Evolutionary conservation across 2,888 invertebrate species (phyloP).

Genomic region (Orthosia gothica): DNA sequence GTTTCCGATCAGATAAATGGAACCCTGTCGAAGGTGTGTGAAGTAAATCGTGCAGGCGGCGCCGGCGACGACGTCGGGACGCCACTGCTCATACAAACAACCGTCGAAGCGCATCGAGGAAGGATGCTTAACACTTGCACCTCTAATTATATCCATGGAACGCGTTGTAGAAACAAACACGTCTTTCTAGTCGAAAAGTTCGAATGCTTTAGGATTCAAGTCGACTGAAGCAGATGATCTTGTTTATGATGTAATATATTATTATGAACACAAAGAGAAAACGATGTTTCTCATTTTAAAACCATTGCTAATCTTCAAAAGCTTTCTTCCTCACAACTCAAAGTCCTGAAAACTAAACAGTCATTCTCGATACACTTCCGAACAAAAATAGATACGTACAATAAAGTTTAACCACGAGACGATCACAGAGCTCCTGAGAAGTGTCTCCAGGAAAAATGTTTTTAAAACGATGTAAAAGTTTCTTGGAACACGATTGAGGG

Average conservation of each 20-base stretch:
- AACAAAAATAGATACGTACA: constrained; percentile 73
- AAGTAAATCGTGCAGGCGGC: constrained; percentile 88
- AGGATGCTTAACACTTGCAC: constrained; percentile 90
- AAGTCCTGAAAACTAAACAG: constrained; percentile 50
- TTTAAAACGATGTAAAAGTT: constrained; percentile 86
- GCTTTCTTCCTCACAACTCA: constrained; percentile 10
- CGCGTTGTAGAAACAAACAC: constrained; percentile 85
- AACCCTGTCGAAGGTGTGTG: constrained; percentile 72
- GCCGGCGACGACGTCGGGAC: constrained; percentile 88
- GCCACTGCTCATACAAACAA: constrained; percentile 86
- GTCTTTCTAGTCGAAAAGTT: constrained; percentile 72
- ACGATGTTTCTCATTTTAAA: constrained; percentile 15
- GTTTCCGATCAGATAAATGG: constrained; percentile 64
- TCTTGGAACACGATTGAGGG: constrained; percentile 86
- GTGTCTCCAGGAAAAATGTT: constrained; percentile 86
- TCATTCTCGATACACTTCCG: constrained; percentile 54
- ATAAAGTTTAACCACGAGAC: constrained; percentile 68
- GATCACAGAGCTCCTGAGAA: constrained; percentile 72
- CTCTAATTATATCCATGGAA: constrained; percentile 88
- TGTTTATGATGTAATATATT: constrained; percentile 62
- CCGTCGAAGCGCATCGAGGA: constrained; percentile 87
- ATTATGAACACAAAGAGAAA: constrained; percentile 24
- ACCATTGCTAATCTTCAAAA: constrained; percentile 5
- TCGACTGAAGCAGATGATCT: constrained; percentile 57
- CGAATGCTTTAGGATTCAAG: constrained; percentile 56